A percentile compares a stretch with the other conserved stretches of the same genome.
Evolutionary conservation across 2,113 vertebrate genomes (phyloP).

Genomic region (Hymenochirus boettgeri): DNA sequence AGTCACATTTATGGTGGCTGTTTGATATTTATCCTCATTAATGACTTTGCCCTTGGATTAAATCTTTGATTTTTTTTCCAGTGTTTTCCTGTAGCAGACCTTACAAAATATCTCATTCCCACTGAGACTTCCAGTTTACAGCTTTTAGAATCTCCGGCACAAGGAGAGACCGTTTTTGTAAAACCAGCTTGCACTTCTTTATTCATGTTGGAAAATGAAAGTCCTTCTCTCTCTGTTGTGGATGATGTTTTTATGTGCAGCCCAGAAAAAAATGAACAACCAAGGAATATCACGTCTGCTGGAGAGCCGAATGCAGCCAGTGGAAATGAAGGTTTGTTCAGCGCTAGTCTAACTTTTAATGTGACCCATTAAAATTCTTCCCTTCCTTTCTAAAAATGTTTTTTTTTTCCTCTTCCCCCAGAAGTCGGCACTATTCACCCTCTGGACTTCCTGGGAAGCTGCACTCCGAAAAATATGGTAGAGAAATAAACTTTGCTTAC

Average conservation of each 20-base stretch:
- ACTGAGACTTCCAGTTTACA: not conserved
- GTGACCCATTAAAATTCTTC: not conserved
- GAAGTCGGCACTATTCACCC: conserved; percentile 2
- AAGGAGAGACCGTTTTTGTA: not conserved
- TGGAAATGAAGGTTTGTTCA: conserved; percentile 4
- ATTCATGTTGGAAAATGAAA: not conserved
- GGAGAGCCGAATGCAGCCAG: not conserved
- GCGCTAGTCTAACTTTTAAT: not conserved
- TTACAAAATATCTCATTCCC: conserved; percentile 1
- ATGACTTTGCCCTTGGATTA: too few species aligned
- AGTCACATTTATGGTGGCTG: not conserved
- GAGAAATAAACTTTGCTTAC: conserved; percentile 8
- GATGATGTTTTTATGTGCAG: conserved; percentile 46
- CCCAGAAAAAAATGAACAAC: conserved; percentile 8
- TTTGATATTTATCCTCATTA: too few species aligned
- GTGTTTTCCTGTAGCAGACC: not conserved
- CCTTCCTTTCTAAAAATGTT: not conserved
- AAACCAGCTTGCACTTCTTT: too few species aligned
- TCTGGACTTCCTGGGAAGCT: conserved; percentile 17
- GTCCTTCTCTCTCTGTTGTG: not conserved
- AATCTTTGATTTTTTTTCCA: too few species aligned
- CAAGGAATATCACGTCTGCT: not conserved
- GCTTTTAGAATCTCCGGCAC: not conserved
- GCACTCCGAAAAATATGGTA: conserved; percentile 10
- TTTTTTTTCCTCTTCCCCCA: not conserved